Evolutionary conservation across 2,888 invertebrate species (phyloP).

Genomic region (Oithona nana): DNA sequence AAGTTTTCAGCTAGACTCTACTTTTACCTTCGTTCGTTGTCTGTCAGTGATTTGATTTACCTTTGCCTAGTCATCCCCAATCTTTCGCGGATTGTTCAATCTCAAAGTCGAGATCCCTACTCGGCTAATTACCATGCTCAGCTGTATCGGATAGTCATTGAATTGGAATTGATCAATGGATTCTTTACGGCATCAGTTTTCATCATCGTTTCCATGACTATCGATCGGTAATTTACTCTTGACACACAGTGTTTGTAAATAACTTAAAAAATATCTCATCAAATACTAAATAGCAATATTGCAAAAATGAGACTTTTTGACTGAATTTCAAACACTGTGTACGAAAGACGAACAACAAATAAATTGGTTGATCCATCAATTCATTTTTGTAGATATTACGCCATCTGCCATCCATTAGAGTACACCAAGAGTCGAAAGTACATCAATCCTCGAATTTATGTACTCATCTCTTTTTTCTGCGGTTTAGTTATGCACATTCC

Average conservation of each 20-base stretch:
- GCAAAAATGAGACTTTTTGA: no score
- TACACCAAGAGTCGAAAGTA: neutral
- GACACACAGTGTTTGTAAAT: no score
- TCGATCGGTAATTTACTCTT: constrained; percentile 4
- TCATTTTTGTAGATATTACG: no score
- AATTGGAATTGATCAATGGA: neutral
- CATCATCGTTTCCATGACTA: constrained; percentile 2
- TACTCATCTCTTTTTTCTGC: neutral
- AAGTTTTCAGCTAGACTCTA: constrained; percentile 1
- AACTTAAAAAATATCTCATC: no score
- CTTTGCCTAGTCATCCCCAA: neutral
- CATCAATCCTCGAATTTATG: neutral
- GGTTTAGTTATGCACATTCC: neutral
- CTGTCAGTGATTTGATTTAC: neutral
- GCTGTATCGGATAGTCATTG: neutral
- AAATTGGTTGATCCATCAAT: no score
- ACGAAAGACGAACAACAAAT: no score
- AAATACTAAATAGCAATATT: no score
- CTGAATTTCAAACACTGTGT: no score
- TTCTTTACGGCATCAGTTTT: neutral
- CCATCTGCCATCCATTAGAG: neutral
- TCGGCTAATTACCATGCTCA: neutral
- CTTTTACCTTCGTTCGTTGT: neutral
- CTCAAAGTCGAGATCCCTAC: no score
- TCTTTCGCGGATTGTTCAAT: no score